Evolutionary conservation across 2,797 vertebrate species (phyloP).

Genomic region (Enteromius trimaculatus): DNA sequence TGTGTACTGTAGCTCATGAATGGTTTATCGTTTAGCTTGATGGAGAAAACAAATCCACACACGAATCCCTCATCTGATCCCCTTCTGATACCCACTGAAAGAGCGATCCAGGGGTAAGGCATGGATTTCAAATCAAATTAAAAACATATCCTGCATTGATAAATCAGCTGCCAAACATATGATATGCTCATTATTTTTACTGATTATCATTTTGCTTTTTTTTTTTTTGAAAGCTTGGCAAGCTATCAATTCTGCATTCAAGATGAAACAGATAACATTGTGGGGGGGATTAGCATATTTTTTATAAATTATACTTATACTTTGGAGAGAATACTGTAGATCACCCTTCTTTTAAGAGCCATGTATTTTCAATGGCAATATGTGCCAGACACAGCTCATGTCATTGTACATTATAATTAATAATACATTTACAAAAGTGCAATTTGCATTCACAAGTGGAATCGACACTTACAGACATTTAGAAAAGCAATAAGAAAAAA

Average conservation of each 20-base stretch:
- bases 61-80: constrained; percentile 41
- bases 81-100: constrained; percentile 37
- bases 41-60: constrained; percentile 50
- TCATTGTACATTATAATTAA: not conserved
- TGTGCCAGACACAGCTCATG: not conserved
- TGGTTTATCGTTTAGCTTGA: constrained; percentile 45
- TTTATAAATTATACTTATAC: not conserved
- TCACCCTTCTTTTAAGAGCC: not conserved
- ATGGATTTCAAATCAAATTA: constrained; percentile 54
- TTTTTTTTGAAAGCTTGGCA: constrained; percentile 25
- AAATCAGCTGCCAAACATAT: constrained; percentile 36
- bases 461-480: constrained; percentile 19
- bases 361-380: not conserved
- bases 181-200: constrained; percentile 44
- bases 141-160: constrained; percentile 23
- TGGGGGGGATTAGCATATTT: not conserved
- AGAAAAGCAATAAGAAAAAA: not conserved
- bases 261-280: constrained; percentile 22
- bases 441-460: not conserved
- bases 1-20: constrained; percentile 13
- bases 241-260: not conserved
- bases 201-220: constrained; percentile 35
- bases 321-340: not conserved
- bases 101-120: constrained; percentile 41
- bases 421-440: not conserved